These are phyloP conservation scores for Myotis lucifugus DNA, from an alignment of 2,113 vertebrate species.

Conservation along the genomic window DNA sequence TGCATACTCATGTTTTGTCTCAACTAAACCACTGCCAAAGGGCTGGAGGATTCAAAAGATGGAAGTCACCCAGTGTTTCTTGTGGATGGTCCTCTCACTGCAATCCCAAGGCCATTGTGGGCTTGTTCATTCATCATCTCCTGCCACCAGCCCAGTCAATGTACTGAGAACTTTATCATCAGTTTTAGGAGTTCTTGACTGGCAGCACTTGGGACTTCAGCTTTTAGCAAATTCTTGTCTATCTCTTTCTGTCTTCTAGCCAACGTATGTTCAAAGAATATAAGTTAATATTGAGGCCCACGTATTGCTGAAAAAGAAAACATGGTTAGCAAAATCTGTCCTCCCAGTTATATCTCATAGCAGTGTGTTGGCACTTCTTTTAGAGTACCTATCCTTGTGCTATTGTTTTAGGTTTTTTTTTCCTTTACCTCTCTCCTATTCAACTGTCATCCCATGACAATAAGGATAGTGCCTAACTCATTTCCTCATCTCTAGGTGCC, in stretches of 20 bases:
- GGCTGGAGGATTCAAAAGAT: neutral
- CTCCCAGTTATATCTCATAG: neutral
- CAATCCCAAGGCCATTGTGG: neutral
- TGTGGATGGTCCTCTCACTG: neutral
- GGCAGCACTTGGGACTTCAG: neutral
- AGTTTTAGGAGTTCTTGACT: neutral
- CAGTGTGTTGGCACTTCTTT: neutral
- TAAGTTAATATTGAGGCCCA: neutral
- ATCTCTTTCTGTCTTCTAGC: neutral
- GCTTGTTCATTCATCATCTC: neutral
- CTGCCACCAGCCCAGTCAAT: neutral
- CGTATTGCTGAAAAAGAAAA: slow-evolving; percentile 23
- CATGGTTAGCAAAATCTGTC: neutral
- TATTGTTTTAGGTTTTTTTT: neutral
- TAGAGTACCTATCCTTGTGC: neutral
- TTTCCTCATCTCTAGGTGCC: slow-evolving; percentile 15
- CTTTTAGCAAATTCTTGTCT: neutral
- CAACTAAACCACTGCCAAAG: neutral
- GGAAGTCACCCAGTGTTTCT: neutral
- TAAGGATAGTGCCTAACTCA: neutral
- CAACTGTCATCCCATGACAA: neutral
- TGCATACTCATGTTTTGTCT: neutral
- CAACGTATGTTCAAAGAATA: neutral
- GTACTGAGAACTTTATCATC: neutral
- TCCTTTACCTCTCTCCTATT: neutral